These are phyloP conservation scores for Oncorhynchus clarkii DNA, from an alignment of 2,113 vertebrate species.

Conservation along the genomic window DNA sequence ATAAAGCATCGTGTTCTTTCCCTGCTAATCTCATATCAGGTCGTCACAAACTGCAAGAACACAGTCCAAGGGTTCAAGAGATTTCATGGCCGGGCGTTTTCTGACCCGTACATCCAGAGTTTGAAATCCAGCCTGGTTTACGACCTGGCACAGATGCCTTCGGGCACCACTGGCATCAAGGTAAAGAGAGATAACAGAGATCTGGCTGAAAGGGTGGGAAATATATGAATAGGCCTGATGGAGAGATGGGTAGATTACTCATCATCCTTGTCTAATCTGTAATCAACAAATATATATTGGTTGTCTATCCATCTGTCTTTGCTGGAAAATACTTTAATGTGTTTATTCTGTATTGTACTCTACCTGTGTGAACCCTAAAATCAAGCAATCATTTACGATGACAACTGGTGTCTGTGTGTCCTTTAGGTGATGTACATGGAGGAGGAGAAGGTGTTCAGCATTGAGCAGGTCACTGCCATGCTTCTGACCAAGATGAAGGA, in stretches of 20 bases:
- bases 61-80: slow-evolving; percentile 97
- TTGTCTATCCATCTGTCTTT: no score
- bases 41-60: slow-evolving; percentile 96
- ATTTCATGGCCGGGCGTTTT: slow-evolving; percentile 92
- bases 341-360: no score
- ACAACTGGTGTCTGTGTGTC: not conserved
- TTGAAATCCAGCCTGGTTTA: slow-evolving; percentile 87
- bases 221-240: not conserved
- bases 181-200: slow-evolving; percentile 56
- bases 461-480: slow-evolving; percentile 95
- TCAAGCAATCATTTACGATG: no score
- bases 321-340: no score
- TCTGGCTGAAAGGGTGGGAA: not conserved
- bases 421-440: slow-evolving; percentile 94
- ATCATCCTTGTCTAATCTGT: no score
- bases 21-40: slow-evolving; percentile 57
- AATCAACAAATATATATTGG: no score
- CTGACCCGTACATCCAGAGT: slow-evolving; percentile 90
- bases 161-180: slow-evolving; percentile 92
- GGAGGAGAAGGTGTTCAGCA: slow-evolving; percentile 92
- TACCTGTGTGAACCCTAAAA: no score
- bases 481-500: slow-evolving; percentile 95
- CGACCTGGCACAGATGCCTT: slow-evolving; percentile 88
- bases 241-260: no score
- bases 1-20: no score